Evolutionary conservation across 2,113 vertebrate species (phyloP), one percentile per base, ranked within the genome.

Genomic region (Prunella himalayana): DNA sequence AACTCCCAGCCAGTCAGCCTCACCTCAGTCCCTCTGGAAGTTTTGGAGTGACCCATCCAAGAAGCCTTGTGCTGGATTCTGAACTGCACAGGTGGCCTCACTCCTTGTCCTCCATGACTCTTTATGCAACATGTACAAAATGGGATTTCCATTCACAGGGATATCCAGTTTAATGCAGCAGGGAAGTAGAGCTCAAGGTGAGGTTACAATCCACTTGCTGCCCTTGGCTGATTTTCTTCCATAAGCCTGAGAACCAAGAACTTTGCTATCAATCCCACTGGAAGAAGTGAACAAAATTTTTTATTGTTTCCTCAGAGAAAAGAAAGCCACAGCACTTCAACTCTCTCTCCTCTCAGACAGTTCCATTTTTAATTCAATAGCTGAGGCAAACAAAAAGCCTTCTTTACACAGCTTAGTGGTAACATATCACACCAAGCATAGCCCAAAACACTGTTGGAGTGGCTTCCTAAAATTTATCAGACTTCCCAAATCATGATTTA

Each of bases 121-220:
- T 37, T 27, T 35, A 20, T 18, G 22, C 0, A 9, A 2, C 0
- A 0, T 17, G 21, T 25, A 18, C 41, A 10, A 61, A 66, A 15
- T 0, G 0, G 31, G 37, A 20, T 37, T n/a, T 44, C 69, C 16
- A 14, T 49, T 16, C 6, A 0, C 10, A 21, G 59, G 44, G 13
- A 7, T 41, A 16, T n/a, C 18, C 54, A 35, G 11, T 37, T 18
- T 11, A 59, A 20, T 18, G 39, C 9, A 6, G 59, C 0, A 1
- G 39, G 33, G 21, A 87, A 33, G 7, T 7, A 16, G 33, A 87
- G 50, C 31, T 73, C 41, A 57, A 42, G 50, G 24, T 68, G 79
- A 65, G 31, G 17, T 68, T 54, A 42, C 71, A 72, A 86, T 54
- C 49, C 44, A 13, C 44, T 37, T 45, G 2, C 54, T 82, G 15